These are phyloP conservation scores for Borostomias antarcticus DNA, from an alignment of 2,797 vertebrate genomes.

Conservation along the genomic window DNA sequence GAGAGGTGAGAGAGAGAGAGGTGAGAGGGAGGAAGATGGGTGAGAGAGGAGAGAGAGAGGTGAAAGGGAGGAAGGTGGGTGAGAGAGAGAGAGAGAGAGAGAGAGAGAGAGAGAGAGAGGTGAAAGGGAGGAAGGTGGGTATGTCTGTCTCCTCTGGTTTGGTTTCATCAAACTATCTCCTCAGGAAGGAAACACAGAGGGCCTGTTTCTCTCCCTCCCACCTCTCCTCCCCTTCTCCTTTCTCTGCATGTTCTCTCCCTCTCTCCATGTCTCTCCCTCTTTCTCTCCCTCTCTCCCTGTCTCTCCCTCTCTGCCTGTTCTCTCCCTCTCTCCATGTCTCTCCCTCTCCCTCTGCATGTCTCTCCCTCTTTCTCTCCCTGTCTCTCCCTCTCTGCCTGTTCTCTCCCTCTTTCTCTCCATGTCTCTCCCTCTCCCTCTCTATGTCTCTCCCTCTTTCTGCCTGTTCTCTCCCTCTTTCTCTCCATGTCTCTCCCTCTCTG, in stretches of 20 bases:
- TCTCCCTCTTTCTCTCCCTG: background rate
- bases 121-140: constrained; percentile 4
- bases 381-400: background rate
- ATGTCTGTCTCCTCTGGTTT: constrained; percentile 38
- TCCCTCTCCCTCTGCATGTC: background rate
- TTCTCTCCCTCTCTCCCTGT: background rate
- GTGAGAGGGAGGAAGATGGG: constrained; percentile 3
- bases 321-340: background rate
- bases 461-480: background rate
- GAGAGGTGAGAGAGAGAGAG: background rate
- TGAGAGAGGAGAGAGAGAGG: background rate
- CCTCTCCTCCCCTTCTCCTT: background rate
- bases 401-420: background rate
- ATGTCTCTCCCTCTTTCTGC: constrained; percentile 18
- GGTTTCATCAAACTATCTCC: constrained; percentile 60
- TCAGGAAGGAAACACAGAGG: constrained; percentile 45
- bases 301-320: background rate
- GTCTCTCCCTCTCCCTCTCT: background rate
- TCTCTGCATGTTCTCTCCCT: background rate
- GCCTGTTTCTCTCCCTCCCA: constrained; percentile 20
- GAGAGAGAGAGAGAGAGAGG: background rate
- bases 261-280: background rate
- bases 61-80: no score
- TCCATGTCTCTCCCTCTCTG: background rate
- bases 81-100: background rate